Evolutionary conservation across 2,113 vertebrate species (phyloP).

Genomic region (Nesospiza acunhae): DNA sequence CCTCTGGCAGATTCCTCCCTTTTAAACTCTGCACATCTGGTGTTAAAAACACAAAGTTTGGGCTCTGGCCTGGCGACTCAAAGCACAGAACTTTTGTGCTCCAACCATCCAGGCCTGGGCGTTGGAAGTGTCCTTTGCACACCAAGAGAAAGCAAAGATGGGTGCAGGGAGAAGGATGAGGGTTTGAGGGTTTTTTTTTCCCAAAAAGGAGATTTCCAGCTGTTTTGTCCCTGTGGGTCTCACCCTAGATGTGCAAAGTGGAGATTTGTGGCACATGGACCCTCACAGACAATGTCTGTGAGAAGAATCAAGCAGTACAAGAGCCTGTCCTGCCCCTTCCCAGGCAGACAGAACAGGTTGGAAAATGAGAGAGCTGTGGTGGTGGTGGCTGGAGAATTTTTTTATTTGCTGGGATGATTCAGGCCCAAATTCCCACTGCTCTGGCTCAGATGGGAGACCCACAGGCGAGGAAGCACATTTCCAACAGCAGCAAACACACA

Average conservation of each 20-base stretch:
- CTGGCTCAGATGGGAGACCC: neutral
- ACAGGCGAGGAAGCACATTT: neutral
- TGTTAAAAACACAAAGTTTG: neutral
- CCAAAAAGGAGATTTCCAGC: neutral
- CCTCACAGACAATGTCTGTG: accelerated
- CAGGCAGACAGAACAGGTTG: neutral
- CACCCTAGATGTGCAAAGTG: neutral
- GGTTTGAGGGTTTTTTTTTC: neutral
- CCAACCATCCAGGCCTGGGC: neutral
- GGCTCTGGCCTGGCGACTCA: neutral
- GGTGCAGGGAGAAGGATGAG: neutral
- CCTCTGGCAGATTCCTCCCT: conserved; percentile 54
- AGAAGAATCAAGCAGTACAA: neutral
- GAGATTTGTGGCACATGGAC: neutral
- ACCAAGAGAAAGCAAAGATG: accelerated
- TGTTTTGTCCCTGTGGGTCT: neutral
- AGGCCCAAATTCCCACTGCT: accelerated
- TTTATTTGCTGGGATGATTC: neutral
- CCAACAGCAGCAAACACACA: neutral
- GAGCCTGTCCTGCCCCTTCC: neutral
- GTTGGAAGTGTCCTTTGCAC: neutral
- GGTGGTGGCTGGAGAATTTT: neutral
- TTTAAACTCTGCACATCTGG: conserved; percentile 33
- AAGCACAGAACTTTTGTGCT: neutral
- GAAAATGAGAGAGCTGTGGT: neutral